phyloP scores from a whole-genome alignment of 37 sponge, comb jelly and placozoan species.

The Amphimedon queenslandica region DNA sequence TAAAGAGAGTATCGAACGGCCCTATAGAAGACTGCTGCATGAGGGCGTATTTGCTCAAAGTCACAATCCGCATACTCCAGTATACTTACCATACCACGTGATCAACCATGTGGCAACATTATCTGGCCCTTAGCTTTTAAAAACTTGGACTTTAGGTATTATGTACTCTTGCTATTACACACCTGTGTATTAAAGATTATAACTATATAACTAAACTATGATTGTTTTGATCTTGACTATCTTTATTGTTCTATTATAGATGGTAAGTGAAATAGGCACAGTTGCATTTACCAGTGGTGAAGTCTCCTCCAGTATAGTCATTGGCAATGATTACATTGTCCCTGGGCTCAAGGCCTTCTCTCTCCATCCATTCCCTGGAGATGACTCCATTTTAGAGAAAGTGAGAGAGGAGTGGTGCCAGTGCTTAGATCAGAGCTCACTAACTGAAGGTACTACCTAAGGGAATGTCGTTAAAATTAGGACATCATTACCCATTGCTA shows the following conservation, averaged over 20 bases:
- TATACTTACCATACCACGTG: too few species aligned
- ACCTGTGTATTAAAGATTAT: too few species aligned
- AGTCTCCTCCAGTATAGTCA: conserved; percentile 4
- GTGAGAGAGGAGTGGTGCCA: conserved; percentile 66
- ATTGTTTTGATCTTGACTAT: background rate
- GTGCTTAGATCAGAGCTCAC: conserved; percentile 36
- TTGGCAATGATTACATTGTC: conserved; percentile 22
- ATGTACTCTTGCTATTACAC: too few species aligned
- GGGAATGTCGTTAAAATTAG: conserved; percentile 1
- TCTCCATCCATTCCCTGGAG: conserved; percentile 3
- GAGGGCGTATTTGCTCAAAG: too few species aligned
- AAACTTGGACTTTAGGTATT: too few species aligned
- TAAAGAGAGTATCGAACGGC: too few species aligned
- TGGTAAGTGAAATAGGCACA: conserved; percentile 17
- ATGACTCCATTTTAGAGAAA: conserved; percentile 18
- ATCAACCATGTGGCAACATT: too few species aligned
- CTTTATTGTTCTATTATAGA: conserved; percentile 4
- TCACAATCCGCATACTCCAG: too few species aligned
- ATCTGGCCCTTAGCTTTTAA: too few species aligned
- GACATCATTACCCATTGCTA: background rate
- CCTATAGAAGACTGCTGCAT: too few species aligned
- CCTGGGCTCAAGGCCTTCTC: conserved; percentile 20
- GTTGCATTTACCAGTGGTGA: conserved; percentile 16
- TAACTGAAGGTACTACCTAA: conserved; percentile 47
- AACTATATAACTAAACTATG: background rate